Base-by-base conservation (phyloP, 2,797 vertebrate species). In the Leptatherina wallacei region DNA sequence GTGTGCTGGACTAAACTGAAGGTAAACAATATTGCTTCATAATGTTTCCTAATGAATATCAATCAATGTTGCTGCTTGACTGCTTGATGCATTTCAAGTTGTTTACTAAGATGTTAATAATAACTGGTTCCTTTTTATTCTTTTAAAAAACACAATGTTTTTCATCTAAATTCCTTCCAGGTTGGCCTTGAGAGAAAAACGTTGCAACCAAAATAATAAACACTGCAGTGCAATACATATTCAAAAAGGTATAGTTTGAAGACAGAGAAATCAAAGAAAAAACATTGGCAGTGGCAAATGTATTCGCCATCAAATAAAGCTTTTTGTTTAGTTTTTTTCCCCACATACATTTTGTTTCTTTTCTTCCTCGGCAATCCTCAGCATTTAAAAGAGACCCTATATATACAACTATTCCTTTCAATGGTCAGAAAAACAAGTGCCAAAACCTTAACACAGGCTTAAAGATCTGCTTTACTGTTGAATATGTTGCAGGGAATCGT, bases 361-460 rank as follows among this genome's bases (percentile, higher is more conserved):
- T 1, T 27, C 24, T 27, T 27, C 24, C 24, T 27, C 24, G 2
- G 24, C 24, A 27, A 63, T 63, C 35, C 8, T 61, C 9, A 3
- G 27, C 47, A 35, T n/a, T 7, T 13, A 52, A 33, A 35, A 4
- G 10, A 76, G 75, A 40, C 49, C 9, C 6, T 27, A 3, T 40
- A 9, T 40, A 1, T 40, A 40, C 12, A 38, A n/a, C 71, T 40
- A 44, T 68, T 71, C 14, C 38, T 40, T 40, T 40, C 60, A 68
- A 69, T 60, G 24, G 62, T 65, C 55, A 68, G 72, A 22, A 75
- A 65, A 77, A 77, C 58, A 55, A 52, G 33, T 47, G 59, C 42
- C 42, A 20, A 18, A 56, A 75, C 62, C 71, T 63, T 69, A 49
- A 59, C 55, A 65, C 0, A 22, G 40, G 36, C 20, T 62, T 58